Evolutionary conservation across 2,797 vertebrate genomes (phyloP).

Genomic region (Oreochromis mossambicus): DNA sequence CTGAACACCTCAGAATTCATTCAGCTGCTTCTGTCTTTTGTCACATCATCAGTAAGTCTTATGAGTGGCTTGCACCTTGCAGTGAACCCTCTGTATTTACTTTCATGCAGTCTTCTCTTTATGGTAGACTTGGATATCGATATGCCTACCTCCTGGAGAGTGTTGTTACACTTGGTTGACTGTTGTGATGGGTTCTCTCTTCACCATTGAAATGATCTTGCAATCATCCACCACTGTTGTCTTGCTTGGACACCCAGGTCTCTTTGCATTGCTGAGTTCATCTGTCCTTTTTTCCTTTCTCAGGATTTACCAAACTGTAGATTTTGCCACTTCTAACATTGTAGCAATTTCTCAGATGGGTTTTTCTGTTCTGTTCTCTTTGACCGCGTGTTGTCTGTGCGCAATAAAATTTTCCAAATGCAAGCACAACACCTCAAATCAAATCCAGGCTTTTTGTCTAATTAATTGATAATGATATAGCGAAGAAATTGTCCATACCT

Average conservation of each 20-base stretch:
- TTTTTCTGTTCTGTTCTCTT: background rate
- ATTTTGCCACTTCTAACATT: background rate
- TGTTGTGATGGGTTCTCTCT: background rate
- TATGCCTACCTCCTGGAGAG: background rate
- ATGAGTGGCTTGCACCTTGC: too few relatives aligned
- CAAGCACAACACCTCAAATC: background rate
- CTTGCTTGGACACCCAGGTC: background rate
- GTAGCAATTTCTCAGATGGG: background rate
- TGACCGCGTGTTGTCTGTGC: background rate
- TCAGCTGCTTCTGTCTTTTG: too few relatives aligned
- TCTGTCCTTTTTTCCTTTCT: background rate
- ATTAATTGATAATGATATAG: background rate
- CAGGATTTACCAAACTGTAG: background rate
- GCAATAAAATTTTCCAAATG: background rate
- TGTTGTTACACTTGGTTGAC: background rate
- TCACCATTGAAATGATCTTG: background rate
- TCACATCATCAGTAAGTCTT: too few relatives aligned
- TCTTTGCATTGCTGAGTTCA: fast-evolving
- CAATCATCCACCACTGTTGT: background rate
- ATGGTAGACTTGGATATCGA: too few relatives aligned
- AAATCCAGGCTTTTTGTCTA: background rate
- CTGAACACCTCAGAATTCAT: too few relatives aligned
- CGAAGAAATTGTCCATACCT: background rate
- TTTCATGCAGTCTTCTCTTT: too few relatives aligned
- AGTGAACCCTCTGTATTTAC: too few relatives aligned